Evolutionary conservation across 2,888 invertebrate species (phyloP).

Genomic region (Drosophila mettleri): DNA sequence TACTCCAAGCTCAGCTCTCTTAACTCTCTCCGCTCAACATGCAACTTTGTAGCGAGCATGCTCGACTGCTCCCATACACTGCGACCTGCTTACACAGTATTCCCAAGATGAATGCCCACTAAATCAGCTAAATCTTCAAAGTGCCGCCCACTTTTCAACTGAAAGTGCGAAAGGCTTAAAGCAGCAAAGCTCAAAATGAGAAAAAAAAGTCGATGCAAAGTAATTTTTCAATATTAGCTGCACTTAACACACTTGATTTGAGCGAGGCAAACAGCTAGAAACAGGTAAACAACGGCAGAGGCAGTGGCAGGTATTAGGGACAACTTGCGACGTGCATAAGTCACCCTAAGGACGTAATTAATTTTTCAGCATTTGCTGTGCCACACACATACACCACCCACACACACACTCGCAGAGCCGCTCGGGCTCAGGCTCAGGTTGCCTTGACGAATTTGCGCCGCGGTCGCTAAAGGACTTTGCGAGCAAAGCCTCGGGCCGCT

Average conservation of each 20-base stretch:
- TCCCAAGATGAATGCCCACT: not conserved
- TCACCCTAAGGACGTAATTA: slow-evolving; percentile 84
- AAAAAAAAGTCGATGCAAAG: slow-evolving; percentile 38
- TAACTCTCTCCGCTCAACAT: too few relatives aligned
- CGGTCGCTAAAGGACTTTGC: slow-evolving; percentile 52
- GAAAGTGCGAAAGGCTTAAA: slow-evolving; percentile 1
- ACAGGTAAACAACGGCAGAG: slow-evolving; percentile 33
- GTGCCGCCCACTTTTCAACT: not conserved
- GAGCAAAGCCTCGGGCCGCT: slow-evolving; percentile 56
- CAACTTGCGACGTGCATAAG: slow-evolving; percentile 57
- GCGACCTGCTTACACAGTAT: not conserved
- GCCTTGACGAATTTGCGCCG: slow-evolving; percentile 77
- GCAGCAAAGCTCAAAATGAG: not conserved
- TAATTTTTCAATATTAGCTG: slow-evolving; percentile 78
- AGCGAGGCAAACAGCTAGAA: slow-evolving; percentile 42
- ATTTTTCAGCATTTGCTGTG: slow-evolving; percentile 82
- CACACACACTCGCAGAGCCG: slow-evolving; percentile 1
- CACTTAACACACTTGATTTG: slow-evolving; percentile 80
- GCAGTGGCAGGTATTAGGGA: slow-evolving; percentile 37
- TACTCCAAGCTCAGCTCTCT: not conserved
- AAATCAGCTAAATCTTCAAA: not conserved
- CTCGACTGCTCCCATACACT: not conserved
- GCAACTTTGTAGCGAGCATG: not conserved
- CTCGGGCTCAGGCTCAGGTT: slow-evolving; percentile 50
- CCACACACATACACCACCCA: slow-evolving; percentile 11